A percentile compares a stretch with the other conserved stretches of the same genome.
Conservation (phyloP, 2,797 vertebrate genomes). For the Anableps anableps region DNA sequence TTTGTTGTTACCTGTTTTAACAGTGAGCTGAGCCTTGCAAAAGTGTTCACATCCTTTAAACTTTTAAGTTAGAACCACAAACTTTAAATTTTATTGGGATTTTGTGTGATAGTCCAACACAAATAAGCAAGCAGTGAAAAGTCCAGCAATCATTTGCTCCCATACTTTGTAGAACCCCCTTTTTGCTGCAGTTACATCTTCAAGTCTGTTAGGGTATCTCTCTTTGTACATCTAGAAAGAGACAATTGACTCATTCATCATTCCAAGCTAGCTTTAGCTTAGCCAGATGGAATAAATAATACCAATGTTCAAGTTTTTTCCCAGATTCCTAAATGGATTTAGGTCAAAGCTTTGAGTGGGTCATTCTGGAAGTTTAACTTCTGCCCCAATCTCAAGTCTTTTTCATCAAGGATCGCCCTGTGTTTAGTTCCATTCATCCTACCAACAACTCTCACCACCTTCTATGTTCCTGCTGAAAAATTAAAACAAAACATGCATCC, state of each 20-base stretch:
- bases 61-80: background rate
- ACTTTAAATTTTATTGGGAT: background rate
- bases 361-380: background rate
- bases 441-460: background rate
- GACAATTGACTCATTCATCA: background rate
- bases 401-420: background rate
- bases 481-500: background rate
- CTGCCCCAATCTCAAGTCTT: background rate
- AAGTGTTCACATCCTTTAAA: background rate
- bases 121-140: background rate
- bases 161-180: too few species aligned
- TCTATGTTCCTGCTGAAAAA: background rate
- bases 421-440: background rate
- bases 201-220: too few species aligned
- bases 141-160: background rate
- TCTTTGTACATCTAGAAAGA: too few species aligned
- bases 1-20: slow-evolving; percentile 33
- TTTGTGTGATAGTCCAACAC: background rate
- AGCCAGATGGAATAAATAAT: background rate
- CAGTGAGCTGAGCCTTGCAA: background rate
- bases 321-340: background rate
- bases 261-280: background rate
- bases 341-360: background rate
- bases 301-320: background rate
- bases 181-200: too few species aligned